phyloP scores from a whole-genome alignment of 2,797 vertebrate genomes.

The Vultur gryphus region DNA sequence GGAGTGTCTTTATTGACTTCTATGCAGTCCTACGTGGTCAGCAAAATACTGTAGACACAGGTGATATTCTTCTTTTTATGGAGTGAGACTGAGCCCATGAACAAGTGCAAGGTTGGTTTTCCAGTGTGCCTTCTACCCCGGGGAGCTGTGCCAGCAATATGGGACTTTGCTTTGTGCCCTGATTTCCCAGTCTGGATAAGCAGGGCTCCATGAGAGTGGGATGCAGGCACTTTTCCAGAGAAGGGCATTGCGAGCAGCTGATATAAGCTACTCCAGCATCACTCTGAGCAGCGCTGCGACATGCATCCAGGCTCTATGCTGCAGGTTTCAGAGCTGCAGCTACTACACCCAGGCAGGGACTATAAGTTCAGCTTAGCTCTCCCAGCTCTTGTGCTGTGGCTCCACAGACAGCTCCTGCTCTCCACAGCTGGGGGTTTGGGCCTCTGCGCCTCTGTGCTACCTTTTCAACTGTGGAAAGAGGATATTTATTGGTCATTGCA shows the following conservation, averaged over 20 bases:
- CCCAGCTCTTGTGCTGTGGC: fast-evolving
- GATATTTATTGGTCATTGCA: neutral
- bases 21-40: fast-evolving
- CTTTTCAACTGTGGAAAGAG: neutral
- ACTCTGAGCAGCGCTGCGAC: neutral
- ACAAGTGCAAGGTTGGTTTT: neutral
- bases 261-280: neutral
- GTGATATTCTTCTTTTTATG: neutral
- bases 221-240: neutral
- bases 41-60: neutral
- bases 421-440: neutral
- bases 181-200: neutral
- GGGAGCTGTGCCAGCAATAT: fast-evolving
- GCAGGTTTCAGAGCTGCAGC: neutral
- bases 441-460: neutral
- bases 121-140: neutral
- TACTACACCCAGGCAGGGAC: neutral
- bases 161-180: neutral
- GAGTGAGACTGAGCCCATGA: neutral
- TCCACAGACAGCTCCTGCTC: neutral
- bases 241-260: neutral
- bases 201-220: neutral
- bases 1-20: neutral
- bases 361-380: neutral
- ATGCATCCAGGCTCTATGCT: neutral